Percentiles rank a stretch among this genome's conserved stretches.
phyloP scores from a whole-genome alignment of 2,888 invertebrate genomes.

The Octodonta nipae region DNA sequence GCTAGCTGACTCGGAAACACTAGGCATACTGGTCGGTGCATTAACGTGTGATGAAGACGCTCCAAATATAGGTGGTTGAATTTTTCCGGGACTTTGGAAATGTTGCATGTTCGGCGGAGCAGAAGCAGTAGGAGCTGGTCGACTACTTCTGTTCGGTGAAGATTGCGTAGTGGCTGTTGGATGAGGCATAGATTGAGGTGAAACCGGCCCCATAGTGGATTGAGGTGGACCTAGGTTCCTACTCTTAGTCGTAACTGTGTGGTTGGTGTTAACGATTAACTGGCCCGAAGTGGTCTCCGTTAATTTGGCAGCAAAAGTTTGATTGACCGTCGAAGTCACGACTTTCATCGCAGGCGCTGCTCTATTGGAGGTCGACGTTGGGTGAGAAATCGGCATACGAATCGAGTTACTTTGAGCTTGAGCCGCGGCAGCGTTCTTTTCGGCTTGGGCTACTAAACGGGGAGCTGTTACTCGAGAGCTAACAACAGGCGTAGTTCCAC shows the following conservation, averaged over 20 bases:
- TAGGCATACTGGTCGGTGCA: not conserved
- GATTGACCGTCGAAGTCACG: slow-evolving; percentile 38
- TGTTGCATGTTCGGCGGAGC: slow-evolving; percentile 34
- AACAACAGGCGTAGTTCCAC: slow-evolving; percentile 20
- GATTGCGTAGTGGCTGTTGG: slow-evolving; percentile 18
- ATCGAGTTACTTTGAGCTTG: slow-evolving; percentile 12
- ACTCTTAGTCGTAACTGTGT: slow-evolving; percentile 8
- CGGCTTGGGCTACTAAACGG: slow-evolving; percentile 43
- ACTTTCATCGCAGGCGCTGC: slow-evolving; percentile 21
- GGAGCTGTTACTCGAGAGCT: slow-evolving; percentile 32
- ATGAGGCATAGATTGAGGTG: slow-evolving; percentile 22
- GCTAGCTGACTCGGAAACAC: slow-evolving; percentile 8
- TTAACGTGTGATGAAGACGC: not conserved
- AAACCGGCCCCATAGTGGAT: slow-evolving; percentile 23
- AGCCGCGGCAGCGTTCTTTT: slow-evolving; percentile 36
- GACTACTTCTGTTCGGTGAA: slow-evolving; percentile 25
- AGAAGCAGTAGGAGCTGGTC: slow-evolving; percentile 32
- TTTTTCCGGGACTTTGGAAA: slow-evolving; percentile 21
- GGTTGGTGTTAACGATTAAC: slow-evolving; percentile 14
- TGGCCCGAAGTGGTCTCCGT: slow-evolving; percentile 36
- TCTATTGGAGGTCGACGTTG: slow-evolving; percentile 41
- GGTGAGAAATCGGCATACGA: slow-evolving; percentile 38
- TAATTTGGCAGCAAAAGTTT: slow-evolving; percentile 63
- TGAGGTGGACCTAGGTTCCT: slow-evolving; percentile 15
- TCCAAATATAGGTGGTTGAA: slow-evolving; percentile 2